Evolutionary conservation across 2,888 invertebrate species (phyloP).

Genomic region (Papilio demoleus): DNA sequence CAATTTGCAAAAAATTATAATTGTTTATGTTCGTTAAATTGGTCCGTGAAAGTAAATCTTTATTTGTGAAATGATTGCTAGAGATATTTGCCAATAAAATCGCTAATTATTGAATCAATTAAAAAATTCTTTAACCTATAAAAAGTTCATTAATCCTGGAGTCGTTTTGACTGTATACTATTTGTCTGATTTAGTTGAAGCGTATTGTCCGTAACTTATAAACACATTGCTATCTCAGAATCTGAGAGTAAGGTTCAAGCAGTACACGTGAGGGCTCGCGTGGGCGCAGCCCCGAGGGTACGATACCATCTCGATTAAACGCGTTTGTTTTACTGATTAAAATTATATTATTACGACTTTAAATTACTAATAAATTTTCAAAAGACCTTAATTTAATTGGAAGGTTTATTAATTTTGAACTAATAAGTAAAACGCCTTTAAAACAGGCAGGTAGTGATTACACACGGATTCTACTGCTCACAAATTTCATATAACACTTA

Average conservation of each 20-base stretch:
- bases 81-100: slow-evolving; percentile 54
- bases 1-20: slow-evolving; percentile 53
- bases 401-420: slow-evolving; percentile 3
- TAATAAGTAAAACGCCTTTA: not conserved
- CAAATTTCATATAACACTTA: not conserved
- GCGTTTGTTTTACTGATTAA: slow-evolving; percentile 33
- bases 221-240: slow-evolving; percentile 6
- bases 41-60: slow-evolving; percentile 49
- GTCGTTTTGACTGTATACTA: too few species aligned
- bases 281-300: slow-evolving; percentile 28
- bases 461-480: not conserved
- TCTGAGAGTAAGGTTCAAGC: slow-evolving; percentile 10
- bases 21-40: slow-evolving; percentile 47
- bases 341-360: slow-evolving; percentile 29
- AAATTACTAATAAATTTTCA: not conserved
- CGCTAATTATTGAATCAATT: slow-evolving; percentile 50
- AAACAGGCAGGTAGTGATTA: not conserved
- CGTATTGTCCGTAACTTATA: not conserved
- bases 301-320: slow-evolving; percentile 28
- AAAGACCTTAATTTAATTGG: slow-evolving; percentile 22
- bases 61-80: slow-evolving; percentile 55
- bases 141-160: slow-evolving; percentile 66
- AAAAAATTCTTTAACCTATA: slow-evolving; percentile 51
- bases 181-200: not conserved
- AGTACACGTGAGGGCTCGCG: not conserved